These are phyloP conservation scores for Anguilla marmorata DNA, from an alignment of 2,797 vertebrate species.

Conservation along the genomic window DNA sequence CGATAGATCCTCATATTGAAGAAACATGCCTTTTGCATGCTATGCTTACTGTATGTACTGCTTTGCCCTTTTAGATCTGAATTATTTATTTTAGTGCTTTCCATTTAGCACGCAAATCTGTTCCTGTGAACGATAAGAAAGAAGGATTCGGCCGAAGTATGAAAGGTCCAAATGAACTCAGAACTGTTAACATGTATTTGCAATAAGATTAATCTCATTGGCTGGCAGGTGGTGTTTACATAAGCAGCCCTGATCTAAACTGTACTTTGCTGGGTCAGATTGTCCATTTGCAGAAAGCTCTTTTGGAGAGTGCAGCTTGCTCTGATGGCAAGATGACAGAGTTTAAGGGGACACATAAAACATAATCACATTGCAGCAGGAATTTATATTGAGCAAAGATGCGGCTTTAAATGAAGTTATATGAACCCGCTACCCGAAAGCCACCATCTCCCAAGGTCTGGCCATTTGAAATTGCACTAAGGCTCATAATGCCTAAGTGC, in stretches of 20 bases:
- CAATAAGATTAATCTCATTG: constrained; percentile 33
- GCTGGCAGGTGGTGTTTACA: constrained; percentile 32
- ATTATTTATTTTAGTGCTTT: neutral
- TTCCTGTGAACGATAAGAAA: neutral
- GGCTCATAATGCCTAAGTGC: neutral
- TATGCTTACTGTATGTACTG: neutral
- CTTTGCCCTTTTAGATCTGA: neutral
- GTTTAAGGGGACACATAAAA: neutral
- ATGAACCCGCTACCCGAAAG: neutral
- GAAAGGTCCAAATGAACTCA: neutral
- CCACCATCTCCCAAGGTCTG: neutral
- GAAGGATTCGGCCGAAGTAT: neutral
- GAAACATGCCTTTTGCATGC: constrained; percentile 6
- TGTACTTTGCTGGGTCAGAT: constrained; percentile 24
- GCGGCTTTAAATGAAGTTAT: neutral
- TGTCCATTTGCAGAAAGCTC: constrained; percentile 18
- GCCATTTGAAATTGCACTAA: neutral
- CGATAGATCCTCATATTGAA: neutral
- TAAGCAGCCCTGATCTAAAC: constrained; percentile 40
- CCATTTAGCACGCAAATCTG: neutral
- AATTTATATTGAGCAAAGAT: neutral
- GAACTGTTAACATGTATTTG: constrained; percentile 12
- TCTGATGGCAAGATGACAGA: neutral
- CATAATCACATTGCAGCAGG: neutral
- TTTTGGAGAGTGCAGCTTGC: neutral